A percentile compares a stretch with the other conserved stretches of the same genome.
These are phyloP conservation scores for Promerops cafer DNA, from an alignment of 2,113 vertebrate genomes.

Conservation along the genomic window DNA sequence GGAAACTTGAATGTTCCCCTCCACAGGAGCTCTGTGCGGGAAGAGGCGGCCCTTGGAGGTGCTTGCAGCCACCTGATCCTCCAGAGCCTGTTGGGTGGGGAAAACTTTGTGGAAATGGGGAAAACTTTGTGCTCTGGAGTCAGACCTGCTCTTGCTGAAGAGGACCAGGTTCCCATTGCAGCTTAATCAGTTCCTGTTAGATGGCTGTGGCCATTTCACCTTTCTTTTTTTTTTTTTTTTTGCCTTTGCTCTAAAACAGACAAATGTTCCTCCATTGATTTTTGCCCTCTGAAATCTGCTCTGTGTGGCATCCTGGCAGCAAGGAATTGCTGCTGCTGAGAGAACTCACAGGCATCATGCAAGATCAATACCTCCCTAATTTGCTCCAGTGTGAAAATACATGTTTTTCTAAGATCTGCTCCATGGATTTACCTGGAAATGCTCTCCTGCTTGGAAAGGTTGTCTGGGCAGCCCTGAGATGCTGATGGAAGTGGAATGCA, in stretches of 20 bases:
- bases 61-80: not conserved
- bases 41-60: not conserved
- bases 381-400: not conserved
- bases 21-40: not conserved
- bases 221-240: not conserved
- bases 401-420: not conserved
- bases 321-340: not conserved
- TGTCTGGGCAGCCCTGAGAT: not conserved
- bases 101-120: not conserved
- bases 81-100: not conserved
- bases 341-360: accelerated
- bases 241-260: not conserved
- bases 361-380: not conserved
- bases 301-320: not conserved
- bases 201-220: not conserved
- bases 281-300: not conserved
- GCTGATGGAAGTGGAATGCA: not conserved
- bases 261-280: not conserved
- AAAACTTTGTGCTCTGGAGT: accelerated
- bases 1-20: not conserved
- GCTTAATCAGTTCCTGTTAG: not conserved
- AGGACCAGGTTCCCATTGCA: not conserved
- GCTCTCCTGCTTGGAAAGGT: not conserved
- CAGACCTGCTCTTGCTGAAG: not conserved
- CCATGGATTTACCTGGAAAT: not conserved